Evolutionary conservation across 53 echinoderm and acorn worm species (phyloP).

Genomic region (Echinometra lucunter): DNA sequence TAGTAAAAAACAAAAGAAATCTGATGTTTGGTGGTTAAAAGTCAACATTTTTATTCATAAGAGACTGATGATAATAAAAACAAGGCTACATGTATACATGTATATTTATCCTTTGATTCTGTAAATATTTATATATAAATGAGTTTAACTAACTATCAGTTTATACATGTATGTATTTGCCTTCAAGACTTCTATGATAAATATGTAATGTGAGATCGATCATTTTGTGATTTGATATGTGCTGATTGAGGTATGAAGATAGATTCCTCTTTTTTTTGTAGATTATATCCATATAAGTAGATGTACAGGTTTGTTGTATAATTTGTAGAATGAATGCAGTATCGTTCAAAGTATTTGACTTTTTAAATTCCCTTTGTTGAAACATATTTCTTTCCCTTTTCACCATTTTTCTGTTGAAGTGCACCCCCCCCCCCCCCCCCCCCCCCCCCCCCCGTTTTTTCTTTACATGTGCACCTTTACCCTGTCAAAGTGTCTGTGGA

Average conservation of each 20-base stretch:
- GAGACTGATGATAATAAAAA: neutral
- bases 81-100: neutral
- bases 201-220: neutral
- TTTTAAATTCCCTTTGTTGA: neutral
- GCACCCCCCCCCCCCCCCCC: too few relatives aligned
- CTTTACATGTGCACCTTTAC: neutral
- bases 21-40: neutral
- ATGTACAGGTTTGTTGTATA: neutral
- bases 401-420: neutral
- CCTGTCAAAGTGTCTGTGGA: neutral
- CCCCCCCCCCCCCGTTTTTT: too few relatives aligned
- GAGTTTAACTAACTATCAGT: constrained; percentile 1
- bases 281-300: neutral
- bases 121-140: constrained; percentile 31
- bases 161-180: neutral
- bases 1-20: neutral
- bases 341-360: neutral
- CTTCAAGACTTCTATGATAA: neutral
- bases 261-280: neutral
- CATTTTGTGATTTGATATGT: neutral
- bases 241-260: neutral
- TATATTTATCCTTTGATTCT: neutral
- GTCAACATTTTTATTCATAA: neutral
- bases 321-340: neutral
- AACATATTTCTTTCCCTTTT: neutral